Conservation (phyloP, 2,797 vertebrate species). For the Centroberyx gerrardi region DNA sequence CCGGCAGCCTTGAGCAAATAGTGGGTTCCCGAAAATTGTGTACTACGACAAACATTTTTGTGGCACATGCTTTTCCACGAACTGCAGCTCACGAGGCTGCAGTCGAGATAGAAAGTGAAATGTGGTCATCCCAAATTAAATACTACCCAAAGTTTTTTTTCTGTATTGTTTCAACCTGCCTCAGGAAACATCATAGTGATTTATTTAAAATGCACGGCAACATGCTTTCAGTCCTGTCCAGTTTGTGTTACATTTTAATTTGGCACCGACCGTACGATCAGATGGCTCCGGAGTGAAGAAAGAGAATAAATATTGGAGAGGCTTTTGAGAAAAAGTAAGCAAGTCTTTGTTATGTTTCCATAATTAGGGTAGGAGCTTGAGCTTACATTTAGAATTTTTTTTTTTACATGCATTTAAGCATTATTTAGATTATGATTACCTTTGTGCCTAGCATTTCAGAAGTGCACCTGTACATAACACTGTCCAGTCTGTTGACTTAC, state of each 20-base stretch:
- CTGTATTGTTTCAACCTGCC: background rate
- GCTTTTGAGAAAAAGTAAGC: constrained; percentile 19
- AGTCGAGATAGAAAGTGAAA: background rate
- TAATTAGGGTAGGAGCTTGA: constrained; percentile 34
- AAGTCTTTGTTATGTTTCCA: constrained; percentile 51
- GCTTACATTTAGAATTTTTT: constrained; percentile 20
- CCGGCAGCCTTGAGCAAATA: constrained; percentile 42
- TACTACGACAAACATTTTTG: constrained; percentile 12
- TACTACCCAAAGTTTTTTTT: constrained; percentile 24
- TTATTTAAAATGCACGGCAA: background rate
- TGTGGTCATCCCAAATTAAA: constrained; percentile 1
- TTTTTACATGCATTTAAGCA: constrained; percentile 36
- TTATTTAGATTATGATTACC: constrained; percentile 44
- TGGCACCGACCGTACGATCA: constrained; percentile 20
- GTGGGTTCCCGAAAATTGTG: constrained; percentile 25
- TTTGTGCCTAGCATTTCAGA: constrained; percentile 52
- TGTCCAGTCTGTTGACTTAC: constrained; percentile 37
- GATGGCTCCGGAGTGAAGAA: constrained; percentile 15
- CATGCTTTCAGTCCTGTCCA: constrained; percentile 13
- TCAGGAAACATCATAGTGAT: background rate
- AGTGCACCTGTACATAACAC: constrained; percentile 55
- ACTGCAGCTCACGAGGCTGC: background rate
- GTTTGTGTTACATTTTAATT: background rate
- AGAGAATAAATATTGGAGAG: constrained; percentile 11
- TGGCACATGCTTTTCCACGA: constrained; percentile 10